A percentile compares a stretch with the other conserved stretches of the same genome.
Conservation (phyloP, 2,113 vertebrate genomes). For the Callocephalon fimbriatum region DNA sequence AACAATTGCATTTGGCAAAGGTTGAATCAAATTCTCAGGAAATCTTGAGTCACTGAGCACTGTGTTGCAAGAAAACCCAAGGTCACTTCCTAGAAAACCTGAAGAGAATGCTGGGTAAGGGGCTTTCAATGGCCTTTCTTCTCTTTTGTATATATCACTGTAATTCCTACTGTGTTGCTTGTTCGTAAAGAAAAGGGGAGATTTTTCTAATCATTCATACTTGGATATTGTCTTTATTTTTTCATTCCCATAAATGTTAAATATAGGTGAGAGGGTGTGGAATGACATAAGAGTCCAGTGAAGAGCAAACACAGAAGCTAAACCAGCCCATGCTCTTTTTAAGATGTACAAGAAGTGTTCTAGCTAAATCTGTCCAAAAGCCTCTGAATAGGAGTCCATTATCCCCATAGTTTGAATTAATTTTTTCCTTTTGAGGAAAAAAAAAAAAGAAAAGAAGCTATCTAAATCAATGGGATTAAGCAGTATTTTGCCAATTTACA, state of each 20-base stretch:
- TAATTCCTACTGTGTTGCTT: not conserved
- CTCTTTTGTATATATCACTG: not conserved
- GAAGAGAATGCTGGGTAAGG: not conserved
- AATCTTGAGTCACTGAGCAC: not conserved
- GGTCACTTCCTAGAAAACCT: not conserved
- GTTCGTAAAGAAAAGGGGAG: not conserved
- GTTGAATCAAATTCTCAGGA: not conserved
- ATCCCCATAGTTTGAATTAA: not conserved
- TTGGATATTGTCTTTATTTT: not conserved
- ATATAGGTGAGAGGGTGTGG: not conserved
- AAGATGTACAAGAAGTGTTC: not conserved
- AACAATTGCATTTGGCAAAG: not conserved
- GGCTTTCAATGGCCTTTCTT: not conserved
- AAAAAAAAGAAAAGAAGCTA: not conserved
- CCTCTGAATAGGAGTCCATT: not conserved
- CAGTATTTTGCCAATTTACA: conserved; percentile 52
- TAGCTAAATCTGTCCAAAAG: not conserved
- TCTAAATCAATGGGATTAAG: conserved; percentile 54
- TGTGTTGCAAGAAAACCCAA: not conserved
- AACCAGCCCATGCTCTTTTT: not conserved
- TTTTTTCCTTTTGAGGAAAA: conserved; percentile 24
- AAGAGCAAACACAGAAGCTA: not conserved
- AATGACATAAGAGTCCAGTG: not conserved
- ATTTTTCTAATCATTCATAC: not conserved
- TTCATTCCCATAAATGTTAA: not conserved